A percentile compares a stretch with the other conserved stretches of the same genome.
Conservation (phyloP, 2,113 vertebrate species). For the Otolemur garnettii region DNA sequence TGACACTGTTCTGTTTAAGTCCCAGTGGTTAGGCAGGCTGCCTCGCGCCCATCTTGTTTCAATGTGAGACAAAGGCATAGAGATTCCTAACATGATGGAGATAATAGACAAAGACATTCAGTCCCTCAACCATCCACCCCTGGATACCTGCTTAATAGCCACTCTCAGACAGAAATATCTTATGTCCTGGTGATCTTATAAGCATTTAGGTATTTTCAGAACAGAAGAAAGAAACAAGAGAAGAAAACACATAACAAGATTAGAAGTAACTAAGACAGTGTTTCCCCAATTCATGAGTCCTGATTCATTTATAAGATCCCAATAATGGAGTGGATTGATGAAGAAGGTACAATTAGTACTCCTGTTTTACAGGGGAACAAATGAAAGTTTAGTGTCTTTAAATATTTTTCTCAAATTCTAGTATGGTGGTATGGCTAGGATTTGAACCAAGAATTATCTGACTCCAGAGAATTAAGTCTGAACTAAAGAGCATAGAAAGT, state of each 20-base stretch:
- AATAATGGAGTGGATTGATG: neutral
- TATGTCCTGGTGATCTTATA: neutral
- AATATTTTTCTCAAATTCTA: neutral
- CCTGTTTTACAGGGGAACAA: neutral
- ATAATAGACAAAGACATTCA: neutral
- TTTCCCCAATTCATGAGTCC: neutral
- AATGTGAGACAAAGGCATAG: neutral
- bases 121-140: neutral
- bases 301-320: neutral
- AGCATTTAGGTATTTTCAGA: neutral
- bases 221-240: neutral
- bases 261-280: neutral
- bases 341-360: neutral
- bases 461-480: neutral
- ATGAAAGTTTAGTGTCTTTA: neutral
- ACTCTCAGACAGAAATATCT: neutral
- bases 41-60: neutral
- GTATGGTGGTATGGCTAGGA: neutral
- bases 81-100: neutral
- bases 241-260: neutral
- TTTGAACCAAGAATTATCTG: neutral
- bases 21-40: fast-evolving
- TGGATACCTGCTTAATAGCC: neutral
- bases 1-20: neutral
- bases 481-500: neutral